phyloP scores from a whole-genome alignment of 2,113 vertebrate genomes.

The Abramis brama region DNA sequence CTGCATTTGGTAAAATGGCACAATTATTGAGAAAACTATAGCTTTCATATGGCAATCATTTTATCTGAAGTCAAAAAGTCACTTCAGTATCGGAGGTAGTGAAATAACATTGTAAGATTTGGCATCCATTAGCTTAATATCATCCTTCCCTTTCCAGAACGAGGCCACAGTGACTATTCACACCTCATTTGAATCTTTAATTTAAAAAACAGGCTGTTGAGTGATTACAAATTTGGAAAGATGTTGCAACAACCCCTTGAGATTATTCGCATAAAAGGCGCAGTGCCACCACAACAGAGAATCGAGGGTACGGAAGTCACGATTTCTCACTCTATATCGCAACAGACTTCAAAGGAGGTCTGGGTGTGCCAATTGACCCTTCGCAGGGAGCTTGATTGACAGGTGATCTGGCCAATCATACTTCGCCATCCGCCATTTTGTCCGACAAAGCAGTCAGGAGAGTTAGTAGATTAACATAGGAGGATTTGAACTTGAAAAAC shows the following conservation, averaged over 20 bases:
- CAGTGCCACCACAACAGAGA: neutral
- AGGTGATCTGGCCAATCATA: no score
- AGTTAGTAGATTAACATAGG: no score
- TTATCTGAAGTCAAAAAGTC: constrained; percentile 1
- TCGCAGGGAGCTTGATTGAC: no score
- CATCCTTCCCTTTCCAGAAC: neutral
- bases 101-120: neutral
- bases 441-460: no score
- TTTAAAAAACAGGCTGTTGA: constrained; percentile 34
- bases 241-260: constrained; percentile 12
- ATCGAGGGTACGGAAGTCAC: neutral
- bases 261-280: constrained; percentile 12
- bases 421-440: no score
- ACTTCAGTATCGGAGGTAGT: neutral
- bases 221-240: constrained; percentile 23
- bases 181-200: constrained; percentile 37
- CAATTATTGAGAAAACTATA: constrained; percentile 40
- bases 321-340: neutral
- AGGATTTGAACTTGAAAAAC: no score
- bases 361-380: neutral
- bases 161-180: constrained; percentile 19
- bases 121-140: constrained; percentile 12
- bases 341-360: constrained; percentile 34
- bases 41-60: neutral
- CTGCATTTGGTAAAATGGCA: constrained; percentile 20